Conservation (phyloP, 2,113 vertebrate species). For the Phaetusa simplex region DNA sequence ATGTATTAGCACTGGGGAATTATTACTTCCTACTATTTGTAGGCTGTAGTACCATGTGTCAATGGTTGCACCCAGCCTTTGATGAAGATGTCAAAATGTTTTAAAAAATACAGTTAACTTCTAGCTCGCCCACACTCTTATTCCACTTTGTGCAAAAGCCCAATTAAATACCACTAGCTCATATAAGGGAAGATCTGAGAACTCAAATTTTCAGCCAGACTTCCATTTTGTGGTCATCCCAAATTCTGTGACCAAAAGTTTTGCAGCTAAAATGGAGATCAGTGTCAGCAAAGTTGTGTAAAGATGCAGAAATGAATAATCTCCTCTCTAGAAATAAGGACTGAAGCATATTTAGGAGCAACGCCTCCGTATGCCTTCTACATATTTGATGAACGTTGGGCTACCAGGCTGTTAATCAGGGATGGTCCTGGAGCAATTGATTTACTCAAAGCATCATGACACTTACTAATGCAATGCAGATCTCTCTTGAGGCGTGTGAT, state of each 20-base stretch:
- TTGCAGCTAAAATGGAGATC: not conserved
- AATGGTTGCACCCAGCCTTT: not conserved
- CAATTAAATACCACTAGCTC: not conserved
- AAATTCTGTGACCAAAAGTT: not conserved
- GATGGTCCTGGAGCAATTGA: not conserved
- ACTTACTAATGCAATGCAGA: not conserved
- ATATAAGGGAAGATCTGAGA: not conserved
- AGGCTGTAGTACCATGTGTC: not conserved
- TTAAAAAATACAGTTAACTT: not conserved
- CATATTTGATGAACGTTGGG: not conserved
- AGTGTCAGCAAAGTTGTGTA: not conserved
- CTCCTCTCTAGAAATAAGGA: not conserved
- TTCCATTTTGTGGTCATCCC: not conserved
- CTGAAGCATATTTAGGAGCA: not conserved
- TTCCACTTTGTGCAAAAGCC: not conserved
- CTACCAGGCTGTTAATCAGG: not conserved
- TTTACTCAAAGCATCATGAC: not conserved
- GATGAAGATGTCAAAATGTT: not conserved
- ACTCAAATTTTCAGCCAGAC: not conserved
- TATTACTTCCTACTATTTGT: not conserved
- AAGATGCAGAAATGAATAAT: not conserved
- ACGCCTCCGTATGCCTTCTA: not conserved
- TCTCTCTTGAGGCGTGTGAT: not conserved
- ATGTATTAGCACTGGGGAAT: not conserved
- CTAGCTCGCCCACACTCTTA: not conserved